A percentile compares a stretch with the other conserved stretches of the same genome.
phyloP scores from a whole-genome alignment of 2,113 vertebrate genomes.

The Anthoscopus minutus region DNA sequence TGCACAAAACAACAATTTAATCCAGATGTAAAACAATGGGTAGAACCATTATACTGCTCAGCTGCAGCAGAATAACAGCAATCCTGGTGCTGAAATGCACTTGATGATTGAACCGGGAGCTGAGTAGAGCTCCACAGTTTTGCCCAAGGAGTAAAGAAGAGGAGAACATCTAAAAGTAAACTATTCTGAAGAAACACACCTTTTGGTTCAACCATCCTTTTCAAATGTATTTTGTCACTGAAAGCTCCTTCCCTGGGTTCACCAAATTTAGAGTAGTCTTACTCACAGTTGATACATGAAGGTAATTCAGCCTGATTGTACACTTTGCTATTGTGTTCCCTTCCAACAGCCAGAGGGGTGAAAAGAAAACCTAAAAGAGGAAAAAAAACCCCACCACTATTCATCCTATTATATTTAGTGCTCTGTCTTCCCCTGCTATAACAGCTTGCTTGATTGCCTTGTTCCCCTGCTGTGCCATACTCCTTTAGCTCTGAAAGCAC shows the following conservation, averaged over 20 bases:
- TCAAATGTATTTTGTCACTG: neutral
- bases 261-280: neutral
- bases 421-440: neutral
- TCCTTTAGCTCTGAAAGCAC: slow-evolving; percentile 2
- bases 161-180: neutral
- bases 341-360: neutral
- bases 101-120: neutral
- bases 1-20: neutral
- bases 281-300: neutral
- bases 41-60: neutral
- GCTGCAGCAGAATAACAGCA: neutral
- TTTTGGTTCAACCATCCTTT: neutral
- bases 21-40: slow-evolving; percentile 20
- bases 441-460: slow-evolving; percentile 5
- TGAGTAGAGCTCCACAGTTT: neutral
- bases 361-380: neutral
- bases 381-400: neutral
- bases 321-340: neutral
- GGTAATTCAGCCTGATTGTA: neutral
- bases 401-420: neutral
- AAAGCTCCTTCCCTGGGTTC: neutral
- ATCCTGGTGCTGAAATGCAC: neutral
- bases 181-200: neutral
- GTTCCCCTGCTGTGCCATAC: neutral
- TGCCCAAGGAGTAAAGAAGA: neutral